Base-by-base conservation (phyloP, 2,888 invertebrate species). In the Cinara cedri region DNA sequence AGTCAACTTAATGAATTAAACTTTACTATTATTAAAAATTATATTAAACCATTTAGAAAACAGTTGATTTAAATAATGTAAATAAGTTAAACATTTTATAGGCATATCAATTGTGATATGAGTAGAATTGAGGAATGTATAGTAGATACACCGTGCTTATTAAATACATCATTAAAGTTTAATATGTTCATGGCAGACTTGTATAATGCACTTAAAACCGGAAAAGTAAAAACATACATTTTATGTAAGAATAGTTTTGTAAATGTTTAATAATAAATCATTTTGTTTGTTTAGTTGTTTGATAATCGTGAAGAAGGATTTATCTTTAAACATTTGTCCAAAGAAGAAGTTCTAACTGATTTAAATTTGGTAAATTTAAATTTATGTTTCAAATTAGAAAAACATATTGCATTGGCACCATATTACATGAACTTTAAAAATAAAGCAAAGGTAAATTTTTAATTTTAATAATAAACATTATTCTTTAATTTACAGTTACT, bases 341-440 rank as follows among this genome's bases (percentile, higher is more conserved):
- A 42, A 60, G 21, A 60, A 6, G 78, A 78, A 60, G 34, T 78
- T 49, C 6, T 34, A 62, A 70, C 57, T 21, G 78, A 78, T 13
- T 60, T 78, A 9, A 78, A 70, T 21, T 51, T 42, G 21, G 68
- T 78, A 8, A 78, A 78, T 70, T 51, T 78, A 13, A 70, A 78
- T 34, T 11, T 34, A 51, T 78, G 78, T 11, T 78, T 78, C 42
- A 34, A 78, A 68, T n/a, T 78, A 21, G 60, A 78, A 51, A 78
- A 70, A 78, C 78, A 78, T 55, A 78, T 78, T n/a, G 68, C 78
- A 26, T 70, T 78, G 34, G 78, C 68, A 24, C 78, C 78, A 60
- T 78, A 78, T 68, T 78, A 19, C n/a, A 78, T 78, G 78, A 78
- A 70, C 9, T 14, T 49, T n/a, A 24, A 51, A 26, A 49, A 62